Evolutionary conservation across 2,888 invertebrate genomes (phyloP), one percentile per base, ranked within the genome.

Genomic region (Lasioglossum zephyrum): DNA sequence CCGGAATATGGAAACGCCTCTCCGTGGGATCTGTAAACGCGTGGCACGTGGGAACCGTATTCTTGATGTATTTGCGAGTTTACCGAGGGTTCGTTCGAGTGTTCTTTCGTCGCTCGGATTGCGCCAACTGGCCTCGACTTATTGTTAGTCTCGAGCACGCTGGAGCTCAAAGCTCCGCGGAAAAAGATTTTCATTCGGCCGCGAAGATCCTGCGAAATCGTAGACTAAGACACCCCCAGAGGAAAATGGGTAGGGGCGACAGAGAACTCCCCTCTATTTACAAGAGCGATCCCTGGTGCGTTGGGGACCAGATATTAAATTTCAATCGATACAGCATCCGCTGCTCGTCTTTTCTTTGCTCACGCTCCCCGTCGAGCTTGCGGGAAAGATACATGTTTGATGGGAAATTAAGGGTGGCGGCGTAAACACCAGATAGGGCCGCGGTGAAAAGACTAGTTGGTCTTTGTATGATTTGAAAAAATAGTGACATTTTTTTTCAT

Each of bases 301-400:
- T 85, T 84, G 87, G 91, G 91, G 93, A 92, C 90, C 86, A 92
- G 93, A 93, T 94, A 94, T 94, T 94, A 94, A 94, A 94, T 94
- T 94, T 94, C 94, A 94, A 94, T 94, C 93, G 93, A 94, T 94
- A 93, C 89, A 91, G 88, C 92, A 91, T 90, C 90, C 89, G 90
- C 75, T 88, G 87, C 86, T 89, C 82, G 90, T 86, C 89, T 91
- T 92, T 91, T 91, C 90, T 90, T 89, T 90, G 70, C 88, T 79
- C 88, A 82, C 75, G 84, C 87, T 81, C 85, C 87, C 90, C 86
- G 84, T 69, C 18, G 79, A 84, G 82, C 82, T 89, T 79, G 87
- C 86, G 84, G 88, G 72, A 81, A 81, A 88, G 89, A 89, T 91
- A 91, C 91, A 88, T 87, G 91, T 91, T 91, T 88, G 91, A 91